These are phyloP conservation scores for Indicator indicator DNA, from an alignment of 2,113 vertebrate genomes.

Conservation along the genomic window DNA sequence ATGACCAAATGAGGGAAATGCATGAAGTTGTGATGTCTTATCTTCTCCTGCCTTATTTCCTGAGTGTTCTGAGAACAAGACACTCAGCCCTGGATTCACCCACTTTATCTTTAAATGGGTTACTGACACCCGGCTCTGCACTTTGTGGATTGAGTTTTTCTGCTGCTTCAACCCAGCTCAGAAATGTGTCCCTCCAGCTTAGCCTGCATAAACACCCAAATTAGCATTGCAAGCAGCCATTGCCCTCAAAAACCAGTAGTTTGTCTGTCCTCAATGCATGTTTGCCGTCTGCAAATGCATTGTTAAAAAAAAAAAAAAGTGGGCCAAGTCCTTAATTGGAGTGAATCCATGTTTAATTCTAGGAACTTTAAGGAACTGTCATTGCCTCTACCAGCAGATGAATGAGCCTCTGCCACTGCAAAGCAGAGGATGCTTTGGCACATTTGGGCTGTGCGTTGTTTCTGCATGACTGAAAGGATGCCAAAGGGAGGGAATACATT, in stretches of 20 bases:
- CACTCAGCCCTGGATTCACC: neutral
- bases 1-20: neutral
- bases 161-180: neutral
- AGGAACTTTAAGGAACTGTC: slow-evolving; percentile 6
- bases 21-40: neutral
- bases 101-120: neutral
- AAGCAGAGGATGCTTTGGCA: neutral
- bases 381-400: neutral
- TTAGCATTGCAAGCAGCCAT: slow-evolving; percentile 39
- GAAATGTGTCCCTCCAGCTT: slow-evolving; percentile 46
- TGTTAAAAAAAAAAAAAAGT: neutral
- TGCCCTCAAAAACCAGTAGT: slow-evolving; percentile 41
- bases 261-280: neutral
- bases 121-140: neutral
- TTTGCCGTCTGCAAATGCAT: slow-evolving; percentile 37
- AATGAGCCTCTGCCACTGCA: neutral
- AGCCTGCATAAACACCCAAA: slow-evolving; percentile 48
- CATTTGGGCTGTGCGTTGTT: neutral
- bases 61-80: neutral
- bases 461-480: neutral
- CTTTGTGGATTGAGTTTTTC: neutral
- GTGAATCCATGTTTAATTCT: slow-evolving; percentile 3
- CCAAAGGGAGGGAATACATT: neutral
- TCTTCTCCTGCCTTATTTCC: neutral
- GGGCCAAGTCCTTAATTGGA: slow-evolving; percentile 2